Conservation (phyloP, 2,888 invertebrate species). For the Nysson spinosus region DNA sequence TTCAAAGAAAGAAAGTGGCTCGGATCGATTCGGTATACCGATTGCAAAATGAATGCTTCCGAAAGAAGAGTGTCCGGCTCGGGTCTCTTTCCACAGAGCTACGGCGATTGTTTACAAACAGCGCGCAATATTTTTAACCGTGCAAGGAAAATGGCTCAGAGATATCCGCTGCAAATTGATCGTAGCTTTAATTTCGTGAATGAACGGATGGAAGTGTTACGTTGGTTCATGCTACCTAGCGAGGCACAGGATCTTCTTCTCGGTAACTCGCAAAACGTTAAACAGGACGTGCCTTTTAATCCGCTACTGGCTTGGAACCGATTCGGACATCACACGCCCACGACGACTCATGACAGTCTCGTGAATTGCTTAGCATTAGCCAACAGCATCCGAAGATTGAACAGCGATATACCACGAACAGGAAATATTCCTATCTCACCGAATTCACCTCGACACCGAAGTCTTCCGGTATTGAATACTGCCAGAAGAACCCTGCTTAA, state of each 20-base stretch:
- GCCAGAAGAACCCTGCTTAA: conserved; percentile 29
- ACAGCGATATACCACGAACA: conserved; percentile 72
- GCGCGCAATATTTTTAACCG: conserved; percentile 88
- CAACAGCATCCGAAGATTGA: conserved; percentile 69
- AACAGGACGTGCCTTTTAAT: conserved; percentile 87
- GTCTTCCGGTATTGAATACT: conserved; percentile 80
- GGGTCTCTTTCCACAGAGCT: conserved; percentile 85
- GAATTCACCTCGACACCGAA: conserved; percentile 83
- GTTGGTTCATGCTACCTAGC: conserved; percentile 94
- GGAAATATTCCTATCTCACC: conserved; percentile 76
- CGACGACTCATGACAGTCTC: conserved; percentile 47
- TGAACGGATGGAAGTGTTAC: conserved; percentile 82
- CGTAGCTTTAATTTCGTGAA: conserved; percentile 86
- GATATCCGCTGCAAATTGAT: conserved; percentile 84
- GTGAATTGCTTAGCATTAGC: conserved; percentile 42
- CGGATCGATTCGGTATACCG: conserved; percentile 85
- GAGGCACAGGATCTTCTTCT: conserved; percentile 89
- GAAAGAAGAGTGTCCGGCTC: conserved; percentile 86
- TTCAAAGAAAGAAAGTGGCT: conserved; percentile 91
- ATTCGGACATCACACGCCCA: conserved; percentile 30
- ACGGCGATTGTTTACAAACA: conserved; percentile 87
- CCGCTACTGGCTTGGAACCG: conserved; percentile 74
- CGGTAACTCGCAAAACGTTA: conserved; percentile 86
- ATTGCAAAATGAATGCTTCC: conserved; percentile 86
- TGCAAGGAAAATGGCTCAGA: conserved; percentile 87